These are phyloP conservation scores for Tigriopus californicus DNA, from an alignment of 2,888 invertebrate species.

Conservation along the genomic window DNA sequence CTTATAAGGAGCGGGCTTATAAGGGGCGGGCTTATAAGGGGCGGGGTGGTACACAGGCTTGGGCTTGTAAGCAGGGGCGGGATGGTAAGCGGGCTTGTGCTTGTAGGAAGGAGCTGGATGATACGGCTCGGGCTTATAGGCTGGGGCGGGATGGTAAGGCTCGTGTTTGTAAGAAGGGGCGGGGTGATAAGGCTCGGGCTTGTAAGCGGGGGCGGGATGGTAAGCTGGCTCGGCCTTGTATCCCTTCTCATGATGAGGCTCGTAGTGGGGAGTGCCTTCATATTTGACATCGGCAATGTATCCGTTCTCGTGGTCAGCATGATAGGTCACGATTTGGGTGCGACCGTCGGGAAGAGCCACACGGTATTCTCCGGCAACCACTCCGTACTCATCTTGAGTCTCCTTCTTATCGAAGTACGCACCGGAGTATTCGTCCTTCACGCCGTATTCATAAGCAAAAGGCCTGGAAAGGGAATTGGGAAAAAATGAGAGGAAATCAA, in stretches of 20 bases:
- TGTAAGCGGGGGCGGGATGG: background rate
- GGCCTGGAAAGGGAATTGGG: background rate
- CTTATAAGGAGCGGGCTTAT: too few relatives aligned
- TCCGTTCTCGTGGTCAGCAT: constrained; percentile 7
- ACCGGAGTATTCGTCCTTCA: constrained; percentile 1
- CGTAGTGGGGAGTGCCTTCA: background rate
- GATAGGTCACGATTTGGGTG: constrained; percentile 3
- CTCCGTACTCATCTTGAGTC: constrained; percentile 5
- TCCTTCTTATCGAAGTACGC: background rate
- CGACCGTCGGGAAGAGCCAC: constrained; percentile 9
- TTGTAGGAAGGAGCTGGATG: too few relatives aligned
- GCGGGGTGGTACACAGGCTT: background rate
- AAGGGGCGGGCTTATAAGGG: background rate
- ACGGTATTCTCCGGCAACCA: background rate
- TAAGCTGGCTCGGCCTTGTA: background rate
- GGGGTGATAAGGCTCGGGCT: too few relatives aligned
- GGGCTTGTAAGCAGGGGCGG: background rate
- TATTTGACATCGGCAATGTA: constrained; percentile 7
- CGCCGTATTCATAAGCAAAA: constrained; percentile 2
- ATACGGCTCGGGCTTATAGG: too few relatives aligned
- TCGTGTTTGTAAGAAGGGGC: too few relatives aligned
- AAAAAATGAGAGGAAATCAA: too few relatives aligned
- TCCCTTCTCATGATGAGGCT: background rate
- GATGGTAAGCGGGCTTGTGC: too few relatives aligned
- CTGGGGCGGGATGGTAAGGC: too few relatives aligned